Evolutionary conservation across 2,888 invertebrate genomes (phyloP), one percentile per base, ranked within the genome.

Genomic region (Melinaea menophilus): DNA sequence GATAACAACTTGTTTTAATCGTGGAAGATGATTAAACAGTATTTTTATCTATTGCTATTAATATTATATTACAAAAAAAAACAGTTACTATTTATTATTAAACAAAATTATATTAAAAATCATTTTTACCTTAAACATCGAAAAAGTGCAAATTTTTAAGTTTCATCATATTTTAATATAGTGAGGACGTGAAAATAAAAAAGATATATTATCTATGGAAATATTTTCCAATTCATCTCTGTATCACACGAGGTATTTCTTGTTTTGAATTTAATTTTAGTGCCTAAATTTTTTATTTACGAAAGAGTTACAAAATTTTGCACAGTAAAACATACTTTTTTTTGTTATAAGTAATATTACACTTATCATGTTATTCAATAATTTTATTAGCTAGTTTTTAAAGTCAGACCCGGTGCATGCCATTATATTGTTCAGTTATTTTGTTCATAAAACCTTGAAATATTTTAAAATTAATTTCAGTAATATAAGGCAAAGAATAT

Each of bases 191-290:
- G 55, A 46, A 9, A 11, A 33, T 58, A 48, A 58, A 58, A 47
- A 58, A 51, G 46, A 58, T 51, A 11, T 33, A 51, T 51, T 59
- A 56, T 65, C 59, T 63, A 68, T 63, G 34, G 59, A 45, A 59
- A 67, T 59, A 67, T 67, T 71, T 62, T 68, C 65, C 57, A 68
- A 72, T 70, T 67, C 64, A 69, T 66, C 69, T 62, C 64, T 65
- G 62, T 70, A 65, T 66, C 62, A 73, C 79, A 79, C 79, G 79
- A 80, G 79, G 79, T 79, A 72, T 71, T 73, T 75, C 72, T 69
- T 71, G 66, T 78, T 75, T 51, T 51, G 51, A 51, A 31, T 51
- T 51, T n/a, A 58, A 68, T 69, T 69, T 62, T 48, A 62, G 46
- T 33, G 61, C 48, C 22, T 51, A 59, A 56, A 31, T 2, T 51